Percentiles rank a stretch among this genome's conserved stretches.
These are phyloP conservation scores for Bombus terrestris DNA, from an alignment of 1,140 invertebrate species.

Conservation along the genomic window DNA sequence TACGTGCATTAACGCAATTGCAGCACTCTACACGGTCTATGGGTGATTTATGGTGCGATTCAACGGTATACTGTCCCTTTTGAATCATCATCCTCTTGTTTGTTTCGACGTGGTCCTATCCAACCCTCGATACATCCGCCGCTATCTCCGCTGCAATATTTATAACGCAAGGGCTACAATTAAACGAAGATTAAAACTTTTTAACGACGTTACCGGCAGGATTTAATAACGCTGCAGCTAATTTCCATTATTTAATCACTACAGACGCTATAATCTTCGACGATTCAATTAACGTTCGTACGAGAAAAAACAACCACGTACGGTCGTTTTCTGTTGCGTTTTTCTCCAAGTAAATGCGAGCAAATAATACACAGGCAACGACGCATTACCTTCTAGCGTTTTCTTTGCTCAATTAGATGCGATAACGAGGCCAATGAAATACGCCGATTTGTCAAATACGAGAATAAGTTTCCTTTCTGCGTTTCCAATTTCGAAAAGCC, in stretches of 20 bases:
- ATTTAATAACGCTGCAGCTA: not conserved
- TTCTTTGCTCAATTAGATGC: too few relatives aligned
- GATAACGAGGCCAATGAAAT: not conserved
- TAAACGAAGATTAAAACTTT: not conserved
- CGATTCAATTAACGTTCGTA: conserved; percentile 1
- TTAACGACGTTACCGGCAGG: not conserved
- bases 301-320: not conserved
- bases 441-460: not conserved
- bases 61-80: conserved; percentile 5
- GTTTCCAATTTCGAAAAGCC: not conserved
- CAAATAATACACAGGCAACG: not conserved
- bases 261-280: not conserved
- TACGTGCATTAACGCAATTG: conserved; percentile 27
- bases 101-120: not conserved
- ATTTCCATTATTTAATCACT: not conserved
- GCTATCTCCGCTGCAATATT: not conserved
- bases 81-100: conserved; percentile 12
- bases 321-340: not conserved
- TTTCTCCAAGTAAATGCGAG: not conserved
- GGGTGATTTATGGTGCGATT: conserved; percentile 29
- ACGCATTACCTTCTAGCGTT: not conserved
- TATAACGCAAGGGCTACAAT: not conserved
- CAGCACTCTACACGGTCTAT: conserved; percentile 1
- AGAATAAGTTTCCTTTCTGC: not conserved
- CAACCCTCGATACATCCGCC: not conserved